These are phyloP conservation scores for Aphrophora alni DNA, from an alignment of 2,888 invertebrate species.

Conservation along the genomic window DNA sequence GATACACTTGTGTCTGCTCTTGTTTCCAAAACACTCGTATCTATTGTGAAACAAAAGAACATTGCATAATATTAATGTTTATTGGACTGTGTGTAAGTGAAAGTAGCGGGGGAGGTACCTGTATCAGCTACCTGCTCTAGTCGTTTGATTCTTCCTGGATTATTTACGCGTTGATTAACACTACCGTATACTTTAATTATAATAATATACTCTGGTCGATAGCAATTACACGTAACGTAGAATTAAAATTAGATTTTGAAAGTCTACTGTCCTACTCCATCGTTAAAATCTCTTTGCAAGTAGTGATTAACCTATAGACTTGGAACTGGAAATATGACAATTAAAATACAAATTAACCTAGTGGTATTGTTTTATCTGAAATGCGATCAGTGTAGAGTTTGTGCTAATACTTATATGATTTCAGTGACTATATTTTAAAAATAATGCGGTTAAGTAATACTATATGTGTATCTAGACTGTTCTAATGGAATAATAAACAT, in stretches of 20 bases:
- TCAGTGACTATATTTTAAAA: too few species aligned
- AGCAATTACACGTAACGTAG: not conserved
- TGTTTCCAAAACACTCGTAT: not conserved
- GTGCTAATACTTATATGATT: too few species aligned
- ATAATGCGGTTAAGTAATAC: too few species aligned
- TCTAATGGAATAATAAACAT: too few species aligned
- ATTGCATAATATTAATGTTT: not conserved
- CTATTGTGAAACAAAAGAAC: not conserved
- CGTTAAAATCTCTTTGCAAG: not conserved
- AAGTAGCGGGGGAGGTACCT: constrained; percentile 6
- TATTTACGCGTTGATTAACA: constrained; percentile 9
- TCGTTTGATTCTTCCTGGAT: not conserved
- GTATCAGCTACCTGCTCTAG: constrained; percentile 4
- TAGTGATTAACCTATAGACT: not conserved
- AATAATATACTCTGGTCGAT: not conserved
- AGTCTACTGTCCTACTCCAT: not conserved
- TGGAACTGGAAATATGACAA: not conserved
- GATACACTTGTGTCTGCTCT: not conserved
- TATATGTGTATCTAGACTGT: too few species aligned
- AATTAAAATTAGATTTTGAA: constrained; percentile 2
- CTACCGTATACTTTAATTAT: not conserved
- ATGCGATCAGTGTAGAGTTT: not conserved
- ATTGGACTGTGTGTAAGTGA: not conserved
- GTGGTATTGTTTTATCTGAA: not conserved
- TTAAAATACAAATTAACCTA: not conserved